Base-by-base conservation (phyloP, 2,113 vertebrate species). In the Shinisaurus crocodilurus region DNA sequence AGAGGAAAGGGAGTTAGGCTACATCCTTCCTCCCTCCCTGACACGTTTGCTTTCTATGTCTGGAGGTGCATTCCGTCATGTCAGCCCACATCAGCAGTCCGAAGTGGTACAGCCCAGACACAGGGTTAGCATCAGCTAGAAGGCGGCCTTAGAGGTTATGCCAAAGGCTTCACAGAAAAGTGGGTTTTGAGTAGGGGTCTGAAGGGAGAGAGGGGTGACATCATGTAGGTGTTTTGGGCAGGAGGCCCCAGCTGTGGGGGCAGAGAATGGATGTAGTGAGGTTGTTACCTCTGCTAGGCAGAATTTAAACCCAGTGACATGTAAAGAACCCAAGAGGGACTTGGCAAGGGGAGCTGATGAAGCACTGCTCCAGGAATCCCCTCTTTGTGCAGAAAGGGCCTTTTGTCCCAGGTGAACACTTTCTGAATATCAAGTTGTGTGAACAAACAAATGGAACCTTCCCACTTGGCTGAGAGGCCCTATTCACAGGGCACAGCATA, bases 401-500 rank as follows among this genome's bases (percentile, higher is more conserved):
- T 63, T 20, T 34, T 12, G 37, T 20, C 25, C 77, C 54, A 20
- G n/a, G 15, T 7, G 12, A 37, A 13, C 12, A 12, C 25, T 7
- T 15, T 6, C 20, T 4, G 54, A 15, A 8, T 12, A 3, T 34
- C 10, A 3, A 3, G 23, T 20, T 3, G 1, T 69, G 37, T 40
- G 37, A 45, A 25, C 6, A 43, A 6, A 54, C 20, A 3, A 67
- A 50, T 2, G 70, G 76, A 23, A n/a, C 45, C 65, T n/a, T 75
- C 29, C 29, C 40, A 6, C 13, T 16, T 32, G 10, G n/a, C 85
- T 70, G 43, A 10, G 72, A 10, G 12, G 8, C 23, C 29, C 3
- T 48, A 85, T 2, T 37, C 32, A 3, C 70, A 37, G 13, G 77
- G 93, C 82, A 94, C 82, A 29, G 96, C 96, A 4, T 96, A 96